phyloP scores from a whole-genome alignment of 2,888 invertebrate genomes.

The Cistogaster globosa region DNA sequence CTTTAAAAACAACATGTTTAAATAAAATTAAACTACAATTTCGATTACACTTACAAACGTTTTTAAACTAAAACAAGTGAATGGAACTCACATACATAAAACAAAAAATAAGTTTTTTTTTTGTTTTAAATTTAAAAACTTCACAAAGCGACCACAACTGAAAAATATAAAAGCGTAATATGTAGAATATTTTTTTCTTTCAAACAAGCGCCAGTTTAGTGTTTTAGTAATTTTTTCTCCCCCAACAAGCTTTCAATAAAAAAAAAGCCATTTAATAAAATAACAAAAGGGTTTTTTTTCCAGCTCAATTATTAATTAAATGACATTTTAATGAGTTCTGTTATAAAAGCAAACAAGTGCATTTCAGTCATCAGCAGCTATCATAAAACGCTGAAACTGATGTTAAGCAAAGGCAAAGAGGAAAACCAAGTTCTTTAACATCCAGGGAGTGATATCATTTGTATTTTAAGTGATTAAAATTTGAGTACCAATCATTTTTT shows the following conservation, averaged over 20 bases:
- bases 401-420: slow-evolving; percentile 3
- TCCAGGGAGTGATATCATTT: slow-evolving; percentile 49
- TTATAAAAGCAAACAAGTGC: slow-evolving; percentile 46
- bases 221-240: slow-evolving; percentile 3
- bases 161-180: background rate
- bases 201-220: slow-evolving; percentile 64
- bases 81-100: background rate
- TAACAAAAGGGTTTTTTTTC: slow-evolving; percentile 61
- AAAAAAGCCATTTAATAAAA: slow-evolving; percentile 52
- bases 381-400: slow-evolving; percentile 6
- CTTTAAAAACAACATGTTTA: no score
- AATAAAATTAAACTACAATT: background rate
- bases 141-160: slow-evolving; percentile 12
- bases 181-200: background rate
- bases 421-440: slow-evolving; percentile 1
- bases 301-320: slow-evolving; percentile 72
- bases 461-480: slow-evolving; percentile 62
- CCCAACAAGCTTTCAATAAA: slow-evolving; percentile 8
- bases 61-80: slow-evolving; percentile 4
- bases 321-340: slow-evolving; percentile 70
- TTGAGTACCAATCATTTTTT: slow-evolving; percentile 64
- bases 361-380: slow-evolving; percentile 35
- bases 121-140: slow-evolving; percentile 1
- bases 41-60: slow-evolving; percentile 23
- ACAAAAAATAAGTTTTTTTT: background rate